Evolutionary conservation across 2,888 invertebrate genomes (phyloP).

Genomic region (Pandemis heparana): DNA sequence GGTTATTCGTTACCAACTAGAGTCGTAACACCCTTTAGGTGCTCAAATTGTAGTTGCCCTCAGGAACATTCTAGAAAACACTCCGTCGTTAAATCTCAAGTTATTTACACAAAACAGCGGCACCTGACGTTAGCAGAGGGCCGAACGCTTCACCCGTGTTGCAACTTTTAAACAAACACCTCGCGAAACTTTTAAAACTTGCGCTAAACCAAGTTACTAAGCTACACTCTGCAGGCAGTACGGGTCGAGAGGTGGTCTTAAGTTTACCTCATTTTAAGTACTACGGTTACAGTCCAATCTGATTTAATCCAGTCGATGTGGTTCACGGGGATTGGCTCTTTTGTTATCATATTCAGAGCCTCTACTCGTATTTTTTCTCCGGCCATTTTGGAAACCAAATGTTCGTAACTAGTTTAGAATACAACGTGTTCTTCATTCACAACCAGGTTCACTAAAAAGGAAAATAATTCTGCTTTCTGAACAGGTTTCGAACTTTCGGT

Average conservation of each 20-base stretch:
- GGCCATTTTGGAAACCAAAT: too few relatives aligned
- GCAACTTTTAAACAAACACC: constrained; percentile 7
- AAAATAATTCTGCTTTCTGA: too few relatives aligned
- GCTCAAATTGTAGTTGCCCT: not conserved
- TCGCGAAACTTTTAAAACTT: constrained; percentile 1
- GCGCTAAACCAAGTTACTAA: not conserved
- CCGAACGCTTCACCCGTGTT: not conserved
- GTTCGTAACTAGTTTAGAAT: too few relatives aligned
- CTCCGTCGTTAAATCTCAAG: not conserved
- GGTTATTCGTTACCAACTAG: too few relatives aligned
- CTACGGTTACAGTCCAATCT: not conserved
- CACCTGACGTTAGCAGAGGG: not conserved
- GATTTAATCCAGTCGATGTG: not conserved
- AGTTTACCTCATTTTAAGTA: constrained; percentile 10
- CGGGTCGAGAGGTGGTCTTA: not conserved
- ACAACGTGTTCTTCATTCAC: too few relatives aligned
- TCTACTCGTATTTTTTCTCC: too few relatives aligned
- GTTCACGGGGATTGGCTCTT: not conserved
- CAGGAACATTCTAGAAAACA: not conserved
- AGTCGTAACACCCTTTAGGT: too few relatives aligned
- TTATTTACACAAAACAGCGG: not conserved
- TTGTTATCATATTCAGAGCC: not conserved
- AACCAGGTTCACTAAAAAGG: too few relatives aligned
- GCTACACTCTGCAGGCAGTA: not conserved
- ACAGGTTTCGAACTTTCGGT: too few relatives aligned